phyloP scores from a whole-genome alignment of 2,113 vertebrate genomes.

The Charina bottae region DNA sequence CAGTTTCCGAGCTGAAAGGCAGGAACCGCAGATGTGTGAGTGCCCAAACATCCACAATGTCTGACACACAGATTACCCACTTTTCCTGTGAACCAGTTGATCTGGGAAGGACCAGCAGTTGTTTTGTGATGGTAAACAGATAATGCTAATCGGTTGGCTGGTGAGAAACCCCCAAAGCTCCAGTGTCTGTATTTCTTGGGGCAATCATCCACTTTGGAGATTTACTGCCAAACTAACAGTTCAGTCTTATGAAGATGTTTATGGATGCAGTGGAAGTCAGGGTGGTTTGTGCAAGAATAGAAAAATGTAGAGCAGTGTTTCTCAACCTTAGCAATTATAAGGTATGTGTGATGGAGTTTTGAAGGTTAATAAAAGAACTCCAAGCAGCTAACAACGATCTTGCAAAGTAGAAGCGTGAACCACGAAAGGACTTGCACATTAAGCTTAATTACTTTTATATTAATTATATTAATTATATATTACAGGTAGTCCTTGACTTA shows the following conservation, averaged over 20 bases:
- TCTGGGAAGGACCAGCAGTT: not conserved
- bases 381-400: too few relatives aligned
- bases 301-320: not conserved
- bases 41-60: not conserved
- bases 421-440: too few relatives aligned
- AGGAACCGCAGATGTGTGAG: not conserved
- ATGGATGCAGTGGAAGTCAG: not conserved
- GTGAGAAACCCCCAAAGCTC: not conserved
- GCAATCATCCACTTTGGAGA: not conserved
- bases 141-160: not conserved
- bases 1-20: not conserved
- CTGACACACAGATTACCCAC: not conserved
- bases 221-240: not conserved
- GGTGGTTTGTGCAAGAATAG: not conserved
- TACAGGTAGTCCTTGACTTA: not conserved
- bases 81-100: not conserved
- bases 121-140: not conserved
- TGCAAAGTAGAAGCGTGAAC: too few relatives aligned
- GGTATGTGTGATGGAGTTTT: too few relatives aligned
- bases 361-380: too few relatives aligned
- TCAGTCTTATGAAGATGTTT: not conserved
- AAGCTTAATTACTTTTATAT: too few relatives aligned
- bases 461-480: too few relatives aligned
- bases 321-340: too few relatives aligned
- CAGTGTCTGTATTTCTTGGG: not conserved